A percentile compares a stretch with the other conserved stretches of the same genome.
phyloP scores from a whole-genome alignment of 2,888 invertebrate genomes.

The Nephrotoma appendiculata region DNA sequence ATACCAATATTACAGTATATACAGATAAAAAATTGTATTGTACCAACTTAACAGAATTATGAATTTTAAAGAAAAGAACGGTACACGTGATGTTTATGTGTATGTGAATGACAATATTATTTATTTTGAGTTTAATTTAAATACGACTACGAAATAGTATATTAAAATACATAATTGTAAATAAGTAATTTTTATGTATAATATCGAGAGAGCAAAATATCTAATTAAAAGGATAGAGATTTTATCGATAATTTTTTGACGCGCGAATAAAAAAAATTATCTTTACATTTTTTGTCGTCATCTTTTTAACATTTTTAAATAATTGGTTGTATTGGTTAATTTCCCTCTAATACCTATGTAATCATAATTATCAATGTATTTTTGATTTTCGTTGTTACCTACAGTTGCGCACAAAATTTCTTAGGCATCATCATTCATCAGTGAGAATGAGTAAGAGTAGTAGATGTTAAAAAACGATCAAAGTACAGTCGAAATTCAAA shows the following conservation, averaged over 20 bases:
- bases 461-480: not conserved
- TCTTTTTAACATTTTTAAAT: not conserved
- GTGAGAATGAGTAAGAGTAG: not conserved
- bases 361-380: not conserved
- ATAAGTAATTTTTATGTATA: not conserved
- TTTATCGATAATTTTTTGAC: not conserved
- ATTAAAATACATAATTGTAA: not conserved
- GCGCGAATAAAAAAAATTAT: not conserved
- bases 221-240: not conserved
- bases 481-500: not conserved
- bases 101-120: not conserved
- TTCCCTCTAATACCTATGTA: not conserved
- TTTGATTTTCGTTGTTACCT: not conserved
- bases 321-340: not conserved
- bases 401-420: not conserved
- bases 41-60: not conserved
- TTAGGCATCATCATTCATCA: not conserved
- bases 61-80: not conserved
- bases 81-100: not conserved
- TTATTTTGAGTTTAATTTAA: not conserved
- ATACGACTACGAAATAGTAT: too few relatives aligned
- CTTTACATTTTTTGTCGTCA: not conserved
- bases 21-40: not conserved
- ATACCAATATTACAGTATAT: too few relatives aligned
- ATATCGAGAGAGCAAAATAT: not conserved